A percentile compares a stretch with the other conserved stretches of the same genome.
phyloP scores from a whole-genome alignment of 2,888 invertebrate genomes.

The Drosophila aldrichi region DNA sequence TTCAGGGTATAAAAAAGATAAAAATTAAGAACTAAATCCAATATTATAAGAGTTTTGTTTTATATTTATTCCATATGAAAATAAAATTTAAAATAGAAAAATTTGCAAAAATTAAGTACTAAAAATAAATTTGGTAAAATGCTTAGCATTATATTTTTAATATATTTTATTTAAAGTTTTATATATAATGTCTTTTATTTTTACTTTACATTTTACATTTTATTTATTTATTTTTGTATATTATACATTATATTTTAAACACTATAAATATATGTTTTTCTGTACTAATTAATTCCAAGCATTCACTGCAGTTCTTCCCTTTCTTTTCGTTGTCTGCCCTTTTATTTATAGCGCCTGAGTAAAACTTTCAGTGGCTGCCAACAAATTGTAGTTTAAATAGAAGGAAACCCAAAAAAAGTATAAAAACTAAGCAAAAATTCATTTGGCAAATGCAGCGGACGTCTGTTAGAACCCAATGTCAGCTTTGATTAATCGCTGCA shows the following conservation, averaged over 20 bases:
- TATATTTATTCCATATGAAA: no score
- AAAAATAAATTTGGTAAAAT: no score
- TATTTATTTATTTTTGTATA: neutral
- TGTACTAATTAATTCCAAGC: no score
- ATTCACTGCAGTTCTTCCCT: neutral
- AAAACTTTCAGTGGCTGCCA: slow-evolving; percentile 22
- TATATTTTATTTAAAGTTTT: neutral
- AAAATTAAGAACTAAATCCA: no score
- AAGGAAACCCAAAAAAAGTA: neutral
- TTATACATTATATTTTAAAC: neutral
- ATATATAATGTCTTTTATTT: neutral
- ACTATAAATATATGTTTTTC: neutral
- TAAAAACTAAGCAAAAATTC: slow-evolving; percentile 13
- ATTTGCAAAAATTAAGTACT: no score
- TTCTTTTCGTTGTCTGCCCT: neutral
- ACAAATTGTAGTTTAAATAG: slow-evolving; percentile 49
- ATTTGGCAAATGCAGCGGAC: slow-evolving; percentile 56
- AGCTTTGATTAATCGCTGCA: slow-evolving; percentile 50
- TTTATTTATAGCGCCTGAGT: slow-evolving; percentile 9
- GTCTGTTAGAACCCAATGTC: slow-evolving; percentile 15
- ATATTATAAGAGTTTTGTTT: no score
- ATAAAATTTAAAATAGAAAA: no score
- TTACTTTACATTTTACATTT: no score
- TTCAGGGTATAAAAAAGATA: no score
- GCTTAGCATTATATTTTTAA: neutral